A percentile compares a stretch with the other conserved stretches of the same genome.
phyloP scores from a whole-genome alignment of 1,140 invertebrate species.

The Drosophila nasuta region DNA sequence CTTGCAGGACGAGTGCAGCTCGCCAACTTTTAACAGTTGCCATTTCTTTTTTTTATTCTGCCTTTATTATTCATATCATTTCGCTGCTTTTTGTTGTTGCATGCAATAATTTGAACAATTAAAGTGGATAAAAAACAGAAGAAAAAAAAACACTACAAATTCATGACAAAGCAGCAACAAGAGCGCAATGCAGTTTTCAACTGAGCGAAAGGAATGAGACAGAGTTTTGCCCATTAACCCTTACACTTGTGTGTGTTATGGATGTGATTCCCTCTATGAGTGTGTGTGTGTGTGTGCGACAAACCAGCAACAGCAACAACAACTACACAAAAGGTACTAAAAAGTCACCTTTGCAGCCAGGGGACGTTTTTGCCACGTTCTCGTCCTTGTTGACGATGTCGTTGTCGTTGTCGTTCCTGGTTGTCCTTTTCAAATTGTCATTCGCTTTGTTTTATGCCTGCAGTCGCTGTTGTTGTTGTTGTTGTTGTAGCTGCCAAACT shows the following conservation, averaged over 20 bases:
- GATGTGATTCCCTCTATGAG: slow-evolving; percentile 20
- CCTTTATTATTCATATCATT: not conserved
- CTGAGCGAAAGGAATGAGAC: slow-evolving; percentile 20
- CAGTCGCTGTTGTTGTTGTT: slow-evolving; percentile 52
- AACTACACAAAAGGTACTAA: slow-evolving; percentile 70
- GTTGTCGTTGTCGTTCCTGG: slow-evolving; percentile 49
- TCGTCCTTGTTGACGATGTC: slow-evolving; percentile 40
- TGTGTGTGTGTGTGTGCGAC: slow-evolving; percentile 45
- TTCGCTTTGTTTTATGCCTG: slow-evolving; percentile 78
- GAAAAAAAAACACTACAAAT: slow-evolving; percentile 7
- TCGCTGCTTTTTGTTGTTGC: slow-evolving; percentile 36
- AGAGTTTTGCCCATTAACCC: slow-evolving; percentile 32
- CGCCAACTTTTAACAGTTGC: slow-evolving; percentile 44
- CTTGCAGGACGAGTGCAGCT: slow-evolving; percentile 42
- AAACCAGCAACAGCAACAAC: slow-evolving; percentile 58
- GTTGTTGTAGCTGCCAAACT: slow-evolving; percentile 64
- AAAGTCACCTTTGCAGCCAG: slow-evolving; percentile 74
- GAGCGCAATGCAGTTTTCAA: slow-evolving; percentile 18
- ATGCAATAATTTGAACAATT: slow-evolving; percentile 74
- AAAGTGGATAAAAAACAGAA: slow-evolving; percentile 49
- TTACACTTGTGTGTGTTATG: slow-evolving; percentile 54
- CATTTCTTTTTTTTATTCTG: not conserved
- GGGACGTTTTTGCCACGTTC: slow-evolving; percentile 42
- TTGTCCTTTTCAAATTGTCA: slow-evolving; percentile 78
- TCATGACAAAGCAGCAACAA: slow-evolving; percentile 48